Evolutionary conservation across 2,797 vertebrate species (phyloP).

Genomic region (Petrocephalus schoutedeni): DNA sequence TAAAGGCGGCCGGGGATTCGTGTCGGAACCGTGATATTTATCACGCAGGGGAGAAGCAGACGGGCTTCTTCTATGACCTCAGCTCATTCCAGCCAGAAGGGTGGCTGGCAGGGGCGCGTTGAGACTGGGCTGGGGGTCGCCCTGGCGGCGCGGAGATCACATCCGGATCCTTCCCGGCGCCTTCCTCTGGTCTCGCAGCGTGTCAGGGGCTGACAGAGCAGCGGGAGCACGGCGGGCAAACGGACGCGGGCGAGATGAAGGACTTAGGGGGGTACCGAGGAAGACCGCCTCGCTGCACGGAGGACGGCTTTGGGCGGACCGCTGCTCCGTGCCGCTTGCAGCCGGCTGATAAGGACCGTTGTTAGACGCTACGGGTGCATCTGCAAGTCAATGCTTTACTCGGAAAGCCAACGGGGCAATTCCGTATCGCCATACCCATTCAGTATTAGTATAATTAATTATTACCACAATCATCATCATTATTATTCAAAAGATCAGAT

Average conservation of each 20-base stretch:
- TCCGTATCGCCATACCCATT: not conserved
- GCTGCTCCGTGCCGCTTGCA: not conserved
- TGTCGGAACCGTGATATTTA: not conserved
- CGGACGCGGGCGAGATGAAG: not conserved
- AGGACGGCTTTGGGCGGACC: not conserved
- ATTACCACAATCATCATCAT: not conserved
- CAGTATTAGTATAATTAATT: not conserved
- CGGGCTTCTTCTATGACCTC: not conserved
- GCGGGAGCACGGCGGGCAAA: not conserved
- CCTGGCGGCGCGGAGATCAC: not conserved
- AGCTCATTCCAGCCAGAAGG: not conserved
- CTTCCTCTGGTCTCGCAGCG: not conserved
- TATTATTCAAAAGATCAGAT: not conserved
- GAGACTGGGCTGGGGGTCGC: not conserved
- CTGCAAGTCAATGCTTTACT: not conserved
- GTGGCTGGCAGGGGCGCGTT: not conserved
- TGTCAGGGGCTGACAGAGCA: not conserved
- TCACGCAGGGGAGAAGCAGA: not conserved
- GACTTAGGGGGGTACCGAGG: not conserved
- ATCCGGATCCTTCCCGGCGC: not conserved
- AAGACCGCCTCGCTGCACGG: no score
- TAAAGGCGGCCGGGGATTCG: not conserved
- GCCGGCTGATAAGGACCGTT: not conserved
- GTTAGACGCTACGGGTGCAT: not conserved
- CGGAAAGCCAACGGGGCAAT: not conserved